These are phyloP conservation scores for Muscina levida DNA, from an alignment of 2,888 invertebrate species.

Conservation along the genomic window DNA sequence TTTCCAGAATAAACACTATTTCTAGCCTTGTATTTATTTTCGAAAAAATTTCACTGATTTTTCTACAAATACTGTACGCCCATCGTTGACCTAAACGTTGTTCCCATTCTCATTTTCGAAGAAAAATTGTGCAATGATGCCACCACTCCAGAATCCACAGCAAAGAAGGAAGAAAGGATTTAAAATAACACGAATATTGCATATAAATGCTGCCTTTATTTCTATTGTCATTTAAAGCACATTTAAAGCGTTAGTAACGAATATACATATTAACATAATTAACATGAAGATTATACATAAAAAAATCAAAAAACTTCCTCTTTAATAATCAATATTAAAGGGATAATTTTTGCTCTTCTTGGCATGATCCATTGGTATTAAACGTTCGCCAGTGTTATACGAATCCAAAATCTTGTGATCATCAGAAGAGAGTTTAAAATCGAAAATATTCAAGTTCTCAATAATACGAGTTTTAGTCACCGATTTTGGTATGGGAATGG, in stretches of 20 bases:
- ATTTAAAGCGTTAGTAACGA: constrained; percentile 26
- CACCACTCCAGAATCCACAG: too few relatives aligned
- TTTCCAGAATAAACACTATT: too few relatives aligned
- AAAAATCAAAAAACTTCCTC: too few relatives aligned
- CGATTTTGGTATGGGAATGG: constrained; percentile 83
- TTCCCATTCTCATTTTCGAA: too few relatives aligned
- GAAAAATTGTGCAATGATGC: too few relatives aligned
- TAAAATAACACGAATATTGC: too few relatives aligned
- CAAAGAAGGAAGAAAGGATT: too few relatives aligned
- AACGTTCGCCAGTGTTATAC: constrained; percentile 79
- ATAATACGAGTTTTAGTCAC: constrained; percentile 81
- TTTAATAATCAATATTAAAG: constrained; percentile 72
- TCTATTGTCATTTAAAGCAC: constrained; percentile 22
- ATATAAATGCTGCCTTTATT: constrained; percentile 14
- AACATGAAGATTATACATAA: too few relatives aligned
- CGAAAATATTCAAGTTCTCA: constrained; percentile 82
- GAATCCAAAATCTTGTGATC: constrained; percentile 81
- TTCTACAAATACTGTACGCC: too few relatives aligned
- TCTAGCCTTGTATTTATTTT: too few relatives aligned
- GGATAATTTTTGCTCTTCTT: constrained; percentile 75
- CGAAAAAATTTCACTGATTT: too few relatives aligned
- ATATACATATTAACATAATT: background rate
- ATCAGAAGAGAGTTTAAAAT: constrained; percentile 81
- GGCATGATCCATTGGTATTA: constrained; percentile 77
- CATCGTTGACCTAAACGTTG: too few relatives aligned